Base-by-base conservation (phyloP, 1,140 invertebrate species). In the Philotrypesis tridentata region DNA sequence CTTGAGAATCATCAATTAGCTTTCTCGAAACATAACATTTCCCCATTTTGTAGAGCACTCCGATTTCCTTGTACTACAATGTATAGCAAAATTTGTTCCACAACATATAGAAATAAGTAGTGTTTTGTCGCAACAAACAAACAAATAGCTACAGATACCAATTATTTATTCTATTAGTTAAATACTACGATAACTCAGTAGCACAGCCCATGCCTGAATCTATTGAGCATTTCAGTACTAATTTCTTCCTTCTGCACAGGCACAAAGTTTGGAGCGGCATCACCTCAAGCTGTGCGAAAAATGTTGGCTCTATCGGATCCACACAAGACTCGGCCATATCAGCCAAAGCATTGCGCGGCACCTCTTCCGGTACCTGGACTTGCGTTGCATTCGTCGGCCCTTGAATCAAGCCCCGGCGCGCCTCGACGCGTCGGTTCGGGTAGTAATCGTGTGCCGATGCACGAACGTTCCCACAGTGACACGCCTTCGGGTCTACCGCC, bases 241-340 rank as follows among this genome's bases (percentile, higher is more conserved):
- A 55, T 55, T 21, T 6, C 17, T 21, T 7, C 21, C 21, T 71
- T 48, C 12, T 76, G 12, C 63, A 9, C 25, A 78, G 93, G 93
- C 83, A 95, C 95, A 86, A 95, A 95, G 89, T 95, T 95, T 92
- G 97, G 98, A 84, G 97, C 98, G 40, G 97, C 97, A 37, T 99
- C 98, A 31, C 98, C 98, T 5, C 97, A 99, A 92, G 97, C 98
- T 1, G 97, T 99, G 6, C 94, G 97, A 83, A 99, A 99, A 89
- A 94, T 99, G 88, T 92, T 99, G 80, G 95, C 97, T 2, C 92
- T 99, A 8, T 97, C 96, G 0, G 96, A 97, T 87, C 95, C 94
- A 29, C 96, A 94, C 77, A 99, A 98, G 92, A 97, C 97, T 17
- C 93, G 96, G 73, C 97, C 96, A 0, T 95, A 97, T 88, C 96